These are phyloP conservation scores for Grapholita molesta DNA, from an alignment of 1,140 invertebrate species.

Conservation along the genomic window DNA sequence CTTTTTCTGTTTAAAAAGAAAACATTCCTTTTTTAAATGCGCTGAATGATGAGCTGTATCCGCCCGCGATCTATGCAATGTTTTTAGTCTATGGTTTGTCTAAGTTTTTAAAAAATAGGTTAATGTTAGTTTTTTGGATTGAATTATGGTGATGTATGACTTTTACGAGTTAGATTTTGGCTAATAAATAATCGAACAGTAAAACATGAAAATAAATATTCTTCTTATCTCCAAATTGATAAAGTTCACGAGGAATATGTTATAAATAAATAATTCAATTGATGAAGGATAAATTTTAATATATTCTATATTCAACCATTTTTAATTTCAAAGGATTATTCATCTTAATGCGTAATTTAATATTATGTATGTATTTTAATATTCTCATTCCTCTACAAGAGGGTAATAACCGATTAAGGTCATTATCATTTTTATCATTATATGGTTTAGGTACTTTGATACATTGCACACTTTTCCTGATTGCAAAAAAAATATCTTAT, in stretches of 20 bases:
- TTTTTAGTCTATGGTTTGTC: constrained; percentile 5
- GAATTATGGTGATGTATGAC: neutral
- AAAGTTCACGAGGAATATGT: too few species aligned
- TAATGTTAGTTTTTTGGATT: neutral
- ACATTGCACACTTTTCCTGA: neutral
- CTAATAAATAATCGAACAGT: neutral
- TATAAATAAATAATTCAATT: too few species aligned
- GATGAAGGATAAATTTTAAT: too few species aligned
- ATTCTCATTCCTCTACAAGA: neutral
- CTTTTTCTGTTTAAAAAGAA: constrained; percentile 14
- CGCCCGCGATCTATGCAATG: constrained; percentile 2
- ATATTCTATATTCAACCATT: too few species aligned
- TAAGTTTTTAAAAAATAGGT: neutral
- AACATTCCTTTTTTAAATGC: constrained; percentile 12
- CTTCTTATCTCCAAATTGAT: too few species aligned
- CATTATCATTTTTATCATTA: neutral
- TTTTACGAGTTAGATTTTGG: neutral
- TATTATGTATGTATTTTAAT: neutral
- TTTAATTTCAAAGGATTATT: too few species aligned
- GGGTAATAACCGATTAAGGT: neutral
- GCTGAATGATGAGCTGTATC: constrained; percentile 11
- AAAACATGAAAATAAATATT: too few species aligned
- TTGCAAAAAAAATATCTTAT: neutral
- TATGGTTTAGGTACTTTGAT: neutral
- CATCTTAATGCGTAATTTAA: neutral